Evolutionary conservation across 2,888 invertebrate species (phyloP), one percentile per base, ranked within the genome.

Genomic region (Idaea dimidiata): DNA sequence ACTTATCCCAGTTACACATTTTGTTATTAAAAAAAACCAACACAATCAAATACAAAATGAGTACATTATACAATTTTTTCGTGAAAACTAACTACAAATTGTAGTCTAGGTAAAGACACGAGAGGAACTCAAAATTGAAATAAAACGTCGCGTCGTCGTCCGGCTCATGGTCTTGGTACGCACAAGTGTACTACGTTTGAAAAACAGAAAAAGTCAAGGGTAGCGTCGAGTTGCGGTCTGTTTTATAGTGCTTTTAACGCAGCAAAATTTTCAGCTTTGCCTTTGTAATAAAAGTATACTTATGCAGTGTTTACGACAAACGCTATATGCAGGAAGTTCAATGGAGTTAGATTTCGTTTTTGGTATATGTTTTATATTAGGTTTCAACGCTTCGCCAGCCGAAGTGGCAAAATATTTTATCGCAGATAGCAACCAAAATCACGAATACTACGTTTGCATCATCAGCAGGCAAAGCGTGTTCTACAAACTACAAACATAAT

Each of bases 191-290:
- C 70, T 74, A 69, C 62, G 72, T 76, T 78, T 78, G 75, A 67
- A 70, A 67, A 74, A 69, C 72, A 74, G 74, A 79, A 75, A 76
- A 77, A 72, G 70, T 73, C 66, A 69, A 75, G 64, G 71, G 65
- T 75, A 54, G 68, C 65, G 67, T 71, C 64, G 62, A 68, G 67
- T 72, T 69, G 67, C 60, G 55, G 57, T 6, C 10, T 8, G 8
- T 43, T 8, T 43, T 0, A 14, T 43, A 10, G 43, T 43, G 43
- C 31, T 55, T 24, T 64, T 61, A 62, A 60, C 67, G 68, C 65
- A 67, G 57, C 63, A 58, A 17, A 61, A 58, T 63, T 63, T 64
- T 63, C 65, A 70, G 68, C 69, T 71, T 67, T 71, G 71, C 70
- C 66, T 62, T 43, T 43, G 43, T 43, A 43, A 43, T 43, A 43